Base-by-base conservation (phyloP, 2,797 vertebrate genomes). In the Neosalanx taihuensis region DNA sequence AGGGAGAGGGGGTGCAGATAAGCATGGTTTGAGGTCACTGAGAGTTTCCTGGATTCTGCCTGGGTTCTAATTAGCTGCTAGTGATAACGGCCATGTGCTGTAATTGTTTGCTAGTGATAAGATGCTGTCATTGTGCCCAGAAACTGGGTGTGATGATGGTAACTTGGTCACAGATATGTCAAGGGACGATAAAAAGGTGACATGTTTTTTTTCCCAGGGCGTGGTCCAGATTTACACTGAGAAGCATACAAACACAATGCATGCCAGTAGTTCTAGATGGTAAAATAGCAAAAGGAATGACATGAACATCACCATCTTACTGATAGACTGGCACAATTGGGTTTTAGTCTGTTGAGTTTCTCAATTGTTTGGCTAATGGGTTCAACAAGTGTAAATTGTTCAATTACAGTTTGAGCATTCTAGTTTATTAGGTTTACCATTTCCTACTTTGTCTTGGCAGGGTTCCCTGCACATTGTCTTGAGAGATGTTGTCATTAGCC, bases 91-190 rank as follows among this genome's bases (percentile, higher is more conserved):
- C 85, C 86, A 84, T 77, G 60, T 83, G 84, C 88, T 88, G 88
- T 90, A 92, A 92, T 90, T 90, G 90, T 80, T 85, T 84, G 83
- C 84, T 74, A 78, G 84, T 87, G 88, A 92, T 93, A 92, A 91
- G 88, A 90, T 89, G 87, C 80, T 87, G 87, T 86, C 85, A 56
- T 17, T 17, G 18, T 5, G 15, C 18, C 51, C 51, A 56, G 51
- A 4, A 64, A 75, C 79, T 62, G 56, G 67, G 51, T n/a, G 18
- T 1, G 51, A 56, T 56, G 51, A 56, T n/a, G 17, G 51, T n/a
- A 12, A 46, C 41, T 12, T 56, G 51, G 6, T 56, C 51, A 56
- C 4, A 4, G 51, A n/a, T 18, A 15, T 17, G 18, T 56, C 51
- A 56, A 3, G 49, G 49, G 49, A 13, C 49, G 15, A 51, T 18